A percentile compares a stretch with the other conserved stretches of the same genome.
phyloP scores from a whole-genome alignment of 1,140 invertebrate species.

The Popillia japonica region DNA sequence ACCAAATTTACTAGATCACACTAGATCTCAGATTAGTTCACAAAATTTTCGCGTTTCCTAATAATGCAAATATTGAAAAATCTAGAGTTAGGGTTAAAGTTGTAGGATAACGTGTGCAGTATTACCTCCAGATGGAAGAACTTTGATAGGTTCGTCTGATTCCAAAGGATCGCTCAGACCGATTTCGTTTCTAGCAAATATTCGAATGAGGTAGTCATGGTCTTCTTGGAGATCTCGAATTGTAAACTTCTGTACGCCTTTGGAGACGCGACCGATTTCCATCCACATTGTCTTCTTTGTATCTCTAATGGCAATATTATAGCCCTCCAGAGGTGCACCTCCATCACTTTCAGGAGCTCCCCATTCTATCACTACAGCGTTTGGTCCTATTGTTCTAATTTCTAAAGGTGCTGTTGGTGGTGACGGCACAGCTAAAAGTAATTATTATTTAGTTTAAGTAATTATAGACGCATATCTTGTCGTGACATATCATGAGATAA shows the following conservation, averaged over 20 bases:
- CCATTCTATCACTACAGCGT: conserved; percentile 91
- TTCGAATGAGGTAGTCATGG: conserved; percentile 88
- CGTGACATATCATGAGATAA: neutral
- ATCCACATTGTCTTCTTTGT: conserved; percentile 95
- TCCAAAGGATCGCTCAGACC: conserved; percentile 93
- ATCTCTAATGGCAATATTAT: conserved; percentile 93
- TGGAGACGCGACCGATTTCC: conserved; percentile 87
- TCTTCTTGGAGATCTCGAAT: conserved; percentile 88
- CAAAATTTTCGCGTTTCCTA: neutral
- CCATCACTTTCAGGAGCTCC: conserved; percentile 93
- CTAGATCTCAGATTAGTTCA: neutral
- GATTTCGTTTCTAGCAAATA: conserved; percentile 94
- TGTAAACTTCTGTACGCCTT: conserved; percentile 82
- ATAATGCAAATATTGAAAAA: neutral
- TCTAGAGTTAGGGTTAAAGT: neutral
- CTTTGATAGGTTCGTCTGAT: conserved; percentile 90
- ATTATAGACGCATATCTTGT: neutral
- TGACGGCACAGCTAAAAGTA: conserved; percentile 81
- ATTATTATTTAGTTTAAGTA: neutral
- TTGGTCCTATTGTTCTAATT: conserved; percentile 80
- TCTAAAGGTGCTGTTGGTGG: conserved; percentile 90
- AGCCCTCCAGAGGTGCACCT: conserved; percentile 87
- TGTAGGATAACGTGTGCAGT: conserved; percentile 12
- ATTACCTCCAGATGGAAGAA: conserved; percentile 81
- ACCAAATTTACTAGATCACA: neutral